A percentile compares a stretch with the other conserved stretches of the same genome.
Conservation (phyloP, 2,797 vertebrate species). For the Lepus oiostolus region DNA sequence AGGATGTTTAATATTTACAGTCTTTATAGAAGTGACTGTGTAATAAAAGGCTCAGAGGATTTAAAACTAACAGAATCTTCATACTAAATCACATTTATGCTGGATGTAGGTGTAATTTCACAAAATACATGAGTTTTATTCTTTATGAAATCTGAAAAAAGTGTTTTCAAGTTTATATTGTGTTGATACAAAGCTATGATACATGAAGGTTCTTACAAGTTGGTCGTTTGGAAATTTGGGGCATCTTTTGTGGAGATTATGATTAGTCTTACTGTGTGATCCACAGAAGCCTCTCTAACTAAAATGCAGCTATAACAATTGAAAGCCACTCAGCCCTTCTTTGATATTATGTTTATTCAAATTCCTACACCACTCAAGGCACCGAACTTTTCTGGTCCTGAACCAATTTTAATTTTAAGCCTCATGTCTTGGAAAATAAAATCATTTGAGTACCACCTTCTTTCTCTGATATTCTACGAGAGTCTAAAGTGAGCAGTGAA, state of each 20-base stretch:
- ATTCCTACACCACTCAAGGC: not conserved
- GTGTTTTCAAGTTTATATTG: not conserved
- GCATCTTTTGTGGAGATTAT: not conserved
- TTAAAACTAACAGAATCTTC: constrained; percentile 50
- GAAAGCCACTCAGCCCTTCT: not conserved
- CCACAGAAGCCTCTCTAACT: not conserved
- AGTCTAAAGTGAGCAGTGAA: not conserved
- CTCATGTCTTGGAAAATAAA: not conserved
- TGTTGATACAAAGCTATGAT: not conserved
- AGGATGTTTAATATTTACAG: constrained; percentile 66
- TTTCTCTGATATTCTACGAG: not conserved
- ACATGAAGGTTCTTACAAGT: not conserved
- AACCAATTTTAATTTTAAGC: not conserved
- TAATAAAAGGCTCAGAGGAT: constrained; percentile 58
- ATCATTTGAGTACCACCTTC: not conserved
- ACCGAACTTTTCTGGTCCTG: not conserved
- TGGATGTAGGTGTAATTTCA: constrained; percentile 43
- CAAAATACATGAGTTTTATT: not conserved
- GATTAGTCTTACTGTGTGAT: not conserved
- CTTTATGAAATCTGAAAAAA: not conserved
- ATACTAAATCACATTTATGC: constrained; percentile 58
- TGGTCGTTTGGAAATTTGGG: not conserved
- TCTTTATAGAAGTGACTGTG: constrained; percentile 41
- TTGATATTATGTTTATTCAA: constrained; percentile 11
- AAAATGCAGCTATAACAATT: not conserved